Evolutionary conservation across 1,140 invertebrate genomes (phyloP), one percentile per base, ranked within the genome.

Genomic region (Hypsibius dujardini): DNA sequence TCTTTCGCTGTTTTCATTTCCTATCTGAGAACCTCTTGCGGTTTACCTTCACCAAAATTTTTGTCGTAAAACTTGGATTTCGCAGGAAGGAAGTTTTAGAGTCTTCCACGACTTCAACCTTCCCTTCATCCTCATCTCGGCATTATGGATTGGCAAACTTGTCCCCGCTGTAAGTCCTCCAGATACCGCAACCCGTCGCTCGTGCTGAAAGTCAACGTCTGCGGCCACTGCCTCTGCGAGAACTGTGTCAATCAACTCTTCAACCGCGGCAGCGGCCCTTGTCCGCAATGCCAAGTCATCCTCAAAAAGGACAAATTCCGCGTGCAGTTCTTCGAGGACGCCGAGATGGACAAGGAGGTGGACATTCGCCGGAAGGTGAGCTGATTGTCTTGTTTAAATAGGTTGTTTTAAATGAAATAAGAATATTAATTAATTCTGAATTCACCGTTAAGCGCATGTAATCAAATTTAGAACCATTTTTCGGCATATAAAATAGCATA

Each of bases 201-300:
- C 47, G 95, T 95, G 79, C 84, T 99, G 80, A 89, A 97, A 89
- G 94, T 98, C 70, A 99, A 98, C 80, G 86, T 94, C 69, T 99
- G 95, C 82, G 95, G 95, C 2, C 95, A 98, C 82, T 88, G 90
- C 28, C 82, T 98, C 74, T 99, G 95, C 82, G 94, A 97, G 79
- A 94, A 86, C 79, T 97, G 94, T 83, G 92, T 98, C 14, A 92
- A 96, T 80, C 82, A 94, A 71, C 80, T 96, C 42, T 98, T 96
- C 82, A 83, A 94, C 40, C 92, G 91, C 87, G 93, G 86, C 92
- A 92, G 92, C 71, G 93, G 89, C 7, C 83, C 86, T 0, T 98
- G 95, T 79, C 91, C 92, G 47, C 89, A 93, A 79, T 98, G 95
- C 81, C 84, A 86, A 74, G 88, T 90, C 50, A 85, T 89, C 2